Conservation (phyloP, 2,888 invertebrate species). For the Aphodius granarius region DNA sequence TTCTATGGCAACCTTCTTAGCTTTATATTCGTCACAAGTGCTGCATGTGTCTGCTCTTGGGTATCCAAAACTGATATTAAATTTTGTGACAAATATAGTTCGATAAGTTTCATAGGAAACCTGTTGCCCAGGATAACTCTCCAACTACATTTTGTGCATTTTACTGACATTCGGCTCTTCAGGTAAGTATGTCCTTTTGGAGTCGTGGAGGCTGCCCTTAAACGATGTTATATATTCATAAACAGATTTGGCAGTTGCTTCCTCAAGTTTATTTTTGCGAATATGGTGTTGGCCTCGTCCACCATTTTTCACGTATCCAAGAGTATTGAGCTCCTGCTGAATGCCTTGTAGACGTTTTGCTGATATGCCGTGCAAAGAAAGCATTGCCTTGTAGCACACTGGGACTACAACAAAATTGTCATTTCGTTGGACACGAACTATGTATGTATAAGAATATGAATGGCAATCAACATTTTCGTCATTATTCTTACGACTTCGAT, state of each 20-base stretch:
- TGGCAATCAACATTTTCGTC: no score
- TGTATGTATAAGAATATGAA: no score
- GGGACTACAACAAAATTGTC: no score
- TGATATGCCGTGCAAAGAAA: no score
- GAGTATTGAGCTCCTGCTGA: no score
- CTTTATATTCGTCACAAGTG: slow-evolving; percentile 34
- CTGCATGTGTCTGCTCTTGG: slow-evolving; percentile 38
- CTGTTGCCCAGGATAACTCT: slow-evolving; percentile 22
- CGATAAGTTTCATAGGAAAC: slow-evolving; percentile 37
- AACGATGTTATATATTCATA: slow-evolving; percentile 34
- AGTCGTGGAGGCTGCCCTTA: slow-evolving; percentile 34
- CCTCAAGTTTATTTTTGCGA: no score
- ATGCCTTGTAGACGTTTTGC: no score
- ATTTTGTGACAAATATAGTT: slow-evolving; percentile 34
- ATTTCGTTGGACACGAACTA: no score
- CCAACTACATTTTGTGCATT: slow-evolving; percentile 32
- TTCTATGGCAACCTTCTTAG: slow-evolving; percentile 26
- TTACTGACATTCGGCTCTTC: slow-evolving; percentile 32
- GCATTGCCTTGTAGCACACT: no score
- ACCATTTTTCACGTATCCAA: no score
- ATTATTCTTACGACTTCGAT: no score
- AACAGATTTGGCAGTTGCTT: neutral
- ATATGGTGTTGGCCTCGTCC: no score
- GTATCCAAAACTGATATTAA: slow-evolving; percentile 40
- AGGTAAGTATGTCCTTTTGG: slow-evolving; percentile 34